Percentiles rank a stretch among this genome's conserved stretches.
Conservation (phyloP, 2,888 invertebrate species). For the Ligdia adustata region DNA sequence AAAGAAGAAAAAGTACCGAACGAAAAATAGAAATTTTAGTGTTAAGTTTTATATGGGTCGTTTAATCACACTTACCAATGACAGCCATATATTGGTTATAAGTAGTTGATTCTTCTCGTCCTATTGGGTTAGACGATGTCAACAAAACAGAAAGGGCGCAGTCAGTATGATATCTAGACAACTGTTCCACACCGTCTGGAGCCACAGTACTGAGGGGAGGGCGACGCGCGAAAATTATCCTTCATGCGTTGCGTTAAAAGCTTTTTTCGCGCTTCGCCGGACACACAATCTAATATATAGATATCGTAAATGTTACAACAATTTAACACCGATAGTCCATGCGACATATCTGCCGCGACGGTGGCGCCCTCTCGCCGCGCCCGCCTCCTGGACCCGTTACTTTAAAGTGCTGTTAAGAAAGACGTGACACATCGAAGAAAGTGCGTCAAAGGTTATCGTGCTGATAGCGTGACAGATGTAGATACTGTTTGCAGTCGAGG, state of each 20-base stretch:
- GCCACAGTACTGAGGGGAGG: slow-evolving; percentile 63
- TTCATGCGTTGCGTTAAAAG: slow-evolving; percentile 55
- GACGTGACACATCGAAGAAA: slow-evolving; percentile 34
- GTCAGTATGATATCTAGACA: slow-evolving; percentile 80
- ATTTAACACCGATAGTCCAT: slow-evolving; percentile 79
- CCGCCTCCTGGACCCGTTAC: slow-evolving; percentile 67
- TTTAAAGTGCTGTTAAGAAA: slow-evolving; percentile 29
- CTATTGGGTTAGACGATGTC: slow-evolving; percentile 89
- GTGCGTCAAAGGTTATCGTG: slow-evolving; percentile 45
- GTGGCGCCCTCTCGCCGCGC: slow-evolving; percentile 67
- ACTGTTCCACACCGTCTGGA: slow-evolving; percentile 68
- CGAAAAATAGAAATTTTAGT: slow-evolving; percentile 76
- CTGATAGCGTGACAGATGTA: slow-evolving; percentile 32
- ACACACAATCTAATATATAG: slow-evolving; percentile 70
- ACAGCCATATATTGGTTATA: slow-evolving; percentile 97
- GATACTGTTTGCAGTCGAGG: slow-evolving; percentile 18
- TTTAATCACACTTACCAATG: slow-evolving; percentile 93
- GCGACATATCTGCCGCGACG: slow-evolving; percentile 77
- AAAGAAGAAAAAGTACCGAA: slow-evolving; percentile 62
- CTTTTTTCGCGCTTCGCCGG: slow-evolving; percentile 61
- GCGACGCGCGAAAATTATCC: slow-evolving; percentile 57
- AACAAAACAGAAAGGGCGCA: slow-evolving; percentile 88
- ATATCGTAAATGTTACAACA: slow-evolving; percentile 69
- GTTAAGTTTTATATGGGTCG: slow-evolving; percentile 79
- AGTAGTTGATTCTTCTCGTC: slow-evolving; percentile 98